Evolutionary conservation across 2,888 invertebrate species (phyloP), one percentile per base, ranked within the genome.

Genomic region (Hesperia comma): DNA sequence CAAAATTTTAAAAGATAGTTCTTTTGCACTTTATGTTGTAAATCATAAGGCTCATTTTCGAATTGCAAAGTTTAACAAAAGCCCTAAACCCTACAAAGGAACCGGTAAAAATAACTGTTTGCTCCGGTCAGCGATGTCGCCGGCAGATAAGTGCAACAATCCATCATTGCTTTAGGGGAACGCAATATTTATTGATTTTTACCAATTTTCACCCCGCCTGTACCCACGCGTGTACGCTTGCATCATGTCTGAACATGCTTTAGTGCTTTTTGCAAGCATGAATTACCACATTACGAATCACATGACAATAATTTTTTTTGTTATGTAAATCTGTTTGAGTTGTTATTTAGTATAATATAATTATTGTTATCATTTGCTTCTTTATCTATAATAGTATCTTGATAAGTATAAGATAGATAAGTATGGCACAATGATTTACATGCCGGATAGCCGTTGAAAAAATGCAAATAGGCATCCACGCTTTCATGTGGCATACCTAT

Each of bases 141-240:
- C 75, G 74, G 74, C 78, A 87, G 90, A 89, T 90, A 90, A 86
- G 84, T 83, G 81, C 70, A 70, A 72, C 83, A 78, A 90, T 90
- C 88, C 86, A 88, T 90, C 90, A 90, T 83, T 85, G 85, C 81
- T 87, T 87, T 88, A 87, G 81, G 86, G 87, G 88, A 86, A 77
- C 78, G 79, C 74, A 76, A 79, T 78, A 78, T 81, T 79, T 87
- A 90, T 90, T 86, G 89, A 90, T 90, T 89, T 87, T 83, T 74
- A 80, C 78, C 79, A 80, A 80, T 81, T 82, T 82, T 82, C 76
- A 73, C 77, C 72, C 68, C 46, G 74, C 69, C 68, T 67, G 57
- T 63, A 49, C 69, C 70, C 41, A 60, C 66, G 54, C 33, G 41
- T 58, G 41, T 51, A 64, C 14, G 15, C 54, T 37, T n/a, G 41